Evolutionary conservation across 2,888 invertebrate species (phyloP).

Genomic region (Timema podura): DNA sequence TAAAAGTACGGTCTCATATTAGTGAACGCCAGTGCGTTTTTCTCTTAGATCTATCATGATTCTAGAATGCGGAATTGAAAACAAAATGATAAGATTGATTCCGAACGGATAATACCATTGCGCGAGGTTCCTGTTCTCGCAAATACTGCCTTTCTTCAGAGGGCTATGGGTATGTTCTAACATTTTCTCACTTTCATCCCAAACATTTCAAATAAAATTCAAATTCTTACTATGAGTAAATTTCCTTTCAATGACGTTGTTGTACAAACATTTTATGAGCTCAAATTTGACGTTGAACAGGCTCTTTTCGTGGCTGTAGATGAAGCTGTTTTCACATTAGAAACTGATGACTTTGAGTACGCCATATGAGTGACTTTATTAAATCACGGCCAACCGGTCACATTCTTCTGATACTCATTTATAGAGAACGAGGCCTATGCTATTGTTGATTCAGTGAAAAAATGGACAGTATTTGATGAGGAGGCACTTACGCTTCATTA

Average conservation of each 20-base stretch:
- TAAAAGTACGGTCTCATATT: background rate
- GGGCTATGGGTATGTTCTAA: slow-evolving; percentile 9
- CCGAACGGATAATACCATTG: background rate
- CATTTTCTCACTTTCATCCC: slow-evolving; percentile 5
- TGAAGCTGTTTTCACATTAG: slow-evolving; percentile 21
- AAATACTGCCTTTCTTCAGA: background rate
- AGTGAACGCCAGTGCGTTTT: background rate
- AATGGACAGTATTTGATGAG: background rate
- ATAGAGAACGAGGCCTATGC: slow-evolving; percentile 15
- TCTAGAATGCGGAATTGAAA: background rate
- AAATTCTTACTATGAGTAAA: background rate
- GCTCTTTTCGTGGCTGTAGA: background rate
- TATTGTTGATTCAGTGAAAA: background rate
- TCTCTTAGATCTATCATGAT: background rate
- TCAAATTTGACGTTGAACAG: slow-evolving; percentile 4
- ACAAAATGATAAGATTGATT: background rate
- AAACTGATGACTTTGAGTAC: slow-evolving; percentile 30
- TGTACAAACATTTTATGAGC: background rate
- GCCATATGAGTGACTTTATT: slow-evolving; percentile 26
- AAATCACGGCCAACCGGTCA: slow-evolving; percentile 26
- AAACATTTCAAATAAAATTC: slow-evolving; percentile 10
- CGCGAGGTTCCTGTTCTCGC: background rate
- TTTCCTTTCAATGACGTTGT: slow-evolving; percentile 8
- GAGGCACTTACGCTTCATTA: slow-evolving; percentile 4
- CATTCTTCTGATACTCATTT: slow-evolving; percentile 10